Evolutionary conservation across 2,113 vertebrate genomes (phyloP), one percentile per base, ranked within the genome.

Genomic region (Rhabdomys dilectus): DNA sequence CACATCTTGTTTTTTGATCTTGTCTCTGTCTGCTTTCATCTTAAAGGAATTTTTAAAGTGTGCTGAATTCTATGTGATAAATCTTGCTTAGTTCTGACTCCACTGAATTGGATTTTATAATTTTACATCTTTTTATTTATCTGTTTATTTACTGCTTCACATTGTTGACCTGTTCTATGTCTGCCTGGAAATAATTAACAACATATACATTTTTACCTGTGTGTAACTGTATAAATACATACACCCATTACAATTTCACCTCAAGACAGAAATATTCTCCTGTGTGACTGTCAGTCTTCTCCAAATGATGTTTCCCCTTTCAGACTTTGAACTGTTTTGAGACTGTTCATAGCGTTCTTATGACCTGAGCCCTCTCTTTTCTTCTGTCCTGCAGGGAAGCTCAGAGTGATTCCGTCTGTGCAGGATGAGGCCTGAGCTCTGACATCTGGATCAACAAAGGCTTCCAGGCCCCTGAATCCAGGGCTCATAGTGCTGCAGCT

Each of bases 371-470:
- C 56, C 17, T 56, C 73, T 91, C 36, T 92, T 85, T 78, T 31
- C 60, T 19, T 93, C 39, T 10, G 26, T 78, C 39, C 21, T 1
- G 29, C 62, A 58, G 15, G 62, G 75, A 29, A 34, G 51, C 92
- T 58, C 53, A 60, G 45, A 60, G 45, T 85, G 75, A 82, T 95
- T 89, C 70, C 93, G 36, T 78, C 91, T 93, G 76, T 85, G 26
- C 66, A 62, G 26, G 16, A 66, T 51, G 70, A 76, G 66, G 15
- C 36, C 4, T 51, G 91, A 60, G 29, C 36, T 15, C 56, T 88
- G 93, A 95, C 94, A 75, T 81, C 70, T 0, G n/a, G 81, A 90
- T 92, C 85, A 72, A 66, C 76, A 95, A 60, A 91, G 66, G 88
- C 22, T 45, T 5, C 0, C 7, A 7, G 53, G 80, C 66, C 56